phyloP scores from a whole-genome alignment of 2,797 vertebrate species.

The Pogonophryne albipinna region DNA sequence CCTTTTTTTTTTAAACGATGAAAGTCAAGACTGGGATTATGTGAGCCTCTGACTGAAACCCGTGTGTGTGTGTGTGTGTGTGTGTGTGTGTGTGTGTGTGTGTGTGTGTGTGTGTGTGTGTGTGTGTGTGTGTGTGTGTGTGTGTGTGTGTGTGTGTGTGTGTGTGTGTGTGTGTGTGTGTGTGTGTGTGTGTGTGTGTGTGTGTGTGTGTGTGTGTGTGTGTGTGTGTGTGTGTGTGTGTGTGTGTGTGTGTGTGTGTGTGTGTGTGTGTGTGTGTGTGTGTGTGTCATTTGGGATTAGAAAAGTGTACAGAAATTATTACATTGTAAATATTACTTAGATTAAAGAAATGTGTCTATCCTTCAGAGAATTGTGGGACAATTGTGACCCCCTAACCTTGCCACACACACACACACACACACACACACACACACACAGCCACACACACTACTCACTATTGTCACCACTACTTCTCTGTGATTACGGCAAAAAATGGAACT shows the following conservation, averaged over 20 bases:
- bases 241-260: neutral
- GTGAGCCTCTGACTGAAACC: constrained; percentile 42
- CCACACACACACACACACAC: neutral
- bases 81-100: neutral
- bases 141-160: constrained; percentile 1
- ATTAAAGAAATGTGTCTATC: constrained; percentile 8
- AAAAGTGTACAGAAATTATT: constrained; percentile 35
- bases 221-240: neutral
- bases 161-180: too few relatives aligned
- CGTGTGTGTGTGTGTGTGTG: constrained; percentile 5
- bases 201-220: constrained; percentile 6
- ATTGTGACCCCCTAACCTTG: constrained; percentile 48
- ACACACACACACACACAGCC: neutral
- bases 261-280: neutral
- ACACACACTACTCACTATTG: neutral
- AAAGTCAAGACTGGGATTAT: constrained; percentile 62
- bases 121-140: neutral
- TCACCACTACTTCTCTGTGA: neutral
- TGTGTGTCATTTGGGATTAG: constrained; percentile 28
- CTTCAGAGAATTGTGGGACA: constrained; percentile 51
- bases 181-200: too few relatives aligned
- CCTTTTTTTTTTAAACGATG: constrained; percentile 33
- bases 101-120: neutral
- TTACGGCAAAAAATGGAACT: neutral
- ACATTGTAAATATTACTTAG: constrained; percentile 25